Conservation (phyloP, 53 echinoderm and acorn worm genomes). For the Zoroaster sp. region DNA sequence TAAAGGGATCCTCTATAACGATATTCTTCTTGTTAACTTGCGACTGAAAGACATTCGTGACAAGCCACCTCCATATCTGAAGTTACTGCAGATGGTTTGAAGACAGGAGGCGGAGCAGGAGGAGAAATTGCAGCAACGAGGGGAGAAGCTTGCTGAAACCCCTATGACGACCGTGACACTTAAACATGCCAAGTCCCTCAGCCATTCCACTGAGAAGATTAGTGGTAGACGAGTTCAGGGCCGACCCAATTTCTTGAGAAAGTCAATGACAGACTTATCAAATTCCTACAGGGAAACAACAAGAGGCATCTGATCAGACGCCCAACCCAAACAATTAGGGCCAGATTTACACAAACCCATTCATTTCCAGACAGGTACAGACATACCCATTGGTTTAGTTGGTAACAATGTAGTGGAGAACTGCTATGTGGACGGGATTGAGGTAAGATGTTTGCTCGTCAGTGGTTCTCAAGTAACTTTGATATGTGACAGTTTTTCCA, state of each 20-base stretch:
- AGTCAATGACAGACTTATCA: too few species aligned
- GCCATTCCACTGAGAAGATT: neutral
- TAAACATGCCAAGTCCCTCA: too few species aligned
- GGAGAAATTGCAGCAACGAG: too few species aligned
- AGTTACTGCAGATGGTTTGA: neutral
- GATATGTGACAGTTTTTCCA: too few species aligned
- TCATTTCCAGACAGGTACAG: neutral
- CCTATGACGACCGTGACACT: too few species aligned
- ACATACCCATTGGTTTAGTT: neutral
- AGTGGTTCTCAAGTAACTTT: neutral
- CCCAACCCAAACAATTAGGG: neutral
- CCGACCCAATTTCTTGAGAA: neutral
- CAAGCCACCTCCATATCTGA: neutral
- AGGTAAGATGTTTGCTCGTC: neutral
- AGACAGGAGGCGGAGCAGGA: slow-evolving; percentile 39
- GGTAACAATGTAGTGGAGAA: neutral
- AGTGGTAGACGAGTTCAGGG: neutral
- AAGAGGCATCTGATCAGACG: neutral
- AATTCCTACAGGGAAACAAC: too few species aligned
- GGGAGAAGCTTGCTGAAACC: too few species aligned
- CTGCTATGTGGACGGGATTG: neutral
- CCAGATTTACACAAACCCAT: neutral
- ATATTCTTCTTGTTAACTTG: slow-evolving; percentile 15
- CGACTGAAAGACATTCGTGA: neutral
- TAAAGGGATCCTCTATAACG: slow-evolving; percentile 15